Evolutionary conservation across 2,797 vertebrate genomes (phyloP), one percentile per base, ranked within the genome.

Genomic region (Chloroceryle amazona): DNA sequence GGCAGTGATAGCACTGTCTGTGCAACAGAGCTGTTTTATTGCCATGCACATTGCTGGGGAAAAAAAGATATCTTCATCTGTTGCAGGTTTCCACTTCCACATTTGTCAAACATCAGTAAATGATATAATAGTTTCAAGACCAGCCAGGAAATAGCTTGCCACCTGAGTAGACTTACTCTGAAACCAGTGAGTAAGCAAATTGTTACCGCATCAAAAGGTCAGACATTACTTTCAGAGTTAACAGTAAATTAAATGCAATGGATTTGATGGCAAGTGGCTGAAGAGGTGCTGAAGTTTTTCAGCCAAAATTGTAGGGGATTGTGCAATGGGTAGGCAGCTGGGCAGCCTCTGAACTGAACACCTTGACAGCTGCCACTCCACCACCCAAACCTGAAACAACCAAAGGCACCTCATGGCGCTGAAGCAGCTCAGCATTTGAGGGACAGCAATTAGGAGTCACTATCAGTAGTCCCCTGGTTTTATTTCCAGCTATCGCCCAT

Each of bases 331-430:
- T 14, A 39, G 31, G 31, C 19, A 79, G 67, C 25, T 71, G 67
- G 19, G 57, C 49, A 93, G 57, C 29, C 65, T 74, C n/a, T 70
- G 75, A 81, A 52, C 33, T 17, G 39, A 23, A 49, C n/a, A 28
- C 7, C 20, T 81, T 3, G 5, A 47, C 29, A 88, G 41, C 31
- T 86, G 65, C 23, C 3, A 0, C 37, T 51, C 54, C 37, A 51
- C 44, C 63, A 58, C 22, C 29, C 55, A 78, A 86, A 67, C 37
- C 37, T 68, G 70, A 68, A 95, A 73, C 49, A 88, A 71, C 15
- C 29, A 47, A 35, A 76, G 22, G 25, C 23, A 60, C 3, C 16
- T 79, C 66, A 25, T 0, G 4, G 54, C 76, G 49, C 0, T 46
- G 52, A 74, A 90, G 49, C n/a, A 54, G 29, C 18, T 74, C 60